A percentile compares a stretch with the other conserved stretches of the same genome.
These are phyloP conservation scores for Eurystomus gularis DNA, from an alignment of 2,113 vertebrate genomes.

Conservation along the genomic window DNA sequence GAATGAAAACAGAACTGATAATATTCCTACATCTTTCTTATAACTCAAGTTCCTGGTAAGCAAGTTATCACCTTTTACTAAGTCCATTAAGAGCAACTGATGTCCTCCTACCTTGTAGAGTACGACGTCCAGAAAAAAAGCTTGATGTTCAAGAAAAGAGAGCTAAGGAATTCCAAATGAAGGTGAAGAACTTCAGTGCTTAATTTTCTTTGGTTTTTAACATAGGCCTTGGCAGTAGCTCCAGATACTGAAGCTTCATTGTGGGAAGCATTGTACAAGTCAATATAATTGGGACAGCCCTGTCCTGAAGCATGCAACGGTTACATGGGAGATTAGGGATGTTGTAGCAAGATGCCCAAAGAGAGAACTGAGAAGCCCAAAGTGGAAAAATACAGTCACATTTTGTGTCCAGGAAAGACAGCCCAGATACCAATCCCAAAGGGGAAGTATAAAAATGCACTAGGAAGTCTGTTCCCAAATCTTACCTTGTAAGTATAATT, in stretches of 20 bases:
- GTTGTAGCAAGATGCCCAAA: background rate
- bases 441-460: background rate
- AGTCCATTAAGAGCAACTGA: background rate
- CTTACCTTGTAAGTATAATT: background rate
- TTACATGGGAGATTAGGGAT: background rate
- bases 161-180: background rate
- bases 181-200: background rate
- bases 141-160: background rate
- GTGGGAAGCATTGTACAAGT: background rate
- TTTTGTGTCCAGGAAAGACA: background rate
- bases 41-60: background rate
- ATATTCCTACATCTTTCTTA: background rate
- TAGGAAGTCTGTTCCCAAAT: background rate
- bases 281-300: background rate
- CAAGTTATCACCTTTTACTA: background rate
- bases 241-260: background rate
- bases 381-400: background rate
- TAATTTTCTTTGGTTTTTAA: background rate
- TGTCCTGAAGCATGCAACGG: background rate
- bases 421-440: background rate
- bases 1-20: background rate
- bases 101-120: background rate
- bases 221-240: background rate
- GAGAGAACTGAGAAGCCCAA: background rate
- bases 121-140: background rate